Evolutionary conservation across 2,797 vertebrate genomes (phyloP).

Genomic region (Glyptemys insculpta): DNA sequence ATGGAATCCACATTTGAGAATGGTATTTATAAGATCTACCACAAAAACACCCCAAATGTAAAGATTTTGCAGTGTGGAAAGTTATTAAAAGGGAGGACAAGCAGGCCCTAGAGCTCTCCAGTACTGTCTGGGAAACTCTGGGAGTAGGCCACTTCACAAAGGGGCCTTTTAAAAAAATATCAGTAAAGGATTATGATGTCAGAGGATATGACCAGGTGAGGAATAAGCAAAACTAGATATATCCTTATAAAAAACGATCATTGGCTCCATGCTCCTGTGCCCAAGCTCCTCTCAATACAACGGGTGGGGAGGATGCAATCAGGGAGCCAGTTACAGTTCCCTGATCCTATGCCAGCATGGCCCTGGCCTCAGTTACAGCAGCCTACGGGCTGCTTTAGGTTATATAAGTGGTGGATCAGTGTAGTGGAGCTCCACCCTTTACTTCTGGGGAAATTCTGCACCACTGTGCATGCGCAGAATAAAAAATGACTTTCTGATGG

Average conservation of each 20-base stretch:
- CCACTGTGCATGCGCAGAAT: too few relatives aligned
- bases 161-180: background rate
- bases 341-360: background rate
- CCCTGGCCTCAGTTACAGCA: background rate
- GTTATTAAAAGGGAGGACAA: background rate
- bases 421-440: background rate
- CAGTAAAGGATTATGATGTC: background rate
- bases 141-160: background rate
- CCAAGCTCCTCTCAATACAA: background rate
- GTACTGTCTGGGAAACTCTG: background rate
- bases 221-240: background rate
- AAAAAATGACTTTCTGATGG: too few relatives aligned
- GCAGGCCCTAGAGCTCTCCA: background rate
- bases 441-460: too few relatives aligned
- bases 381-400: too few relatives aligned
- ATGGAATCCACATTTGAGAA: background rate
- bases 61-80: background rate
- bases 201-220: background rate
- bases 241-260: background rate
- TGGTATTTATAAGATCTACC: background rate
- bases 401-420: background rate
- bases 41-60: background rate
- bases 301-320: rapidly evolving
- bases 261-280: background rate
- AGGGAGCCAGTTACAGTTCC: background rate